phyloP scores from a whole-genome alignment of 2,888 invertebrate species.

The Sarcophaga caerulescens region DNA sequence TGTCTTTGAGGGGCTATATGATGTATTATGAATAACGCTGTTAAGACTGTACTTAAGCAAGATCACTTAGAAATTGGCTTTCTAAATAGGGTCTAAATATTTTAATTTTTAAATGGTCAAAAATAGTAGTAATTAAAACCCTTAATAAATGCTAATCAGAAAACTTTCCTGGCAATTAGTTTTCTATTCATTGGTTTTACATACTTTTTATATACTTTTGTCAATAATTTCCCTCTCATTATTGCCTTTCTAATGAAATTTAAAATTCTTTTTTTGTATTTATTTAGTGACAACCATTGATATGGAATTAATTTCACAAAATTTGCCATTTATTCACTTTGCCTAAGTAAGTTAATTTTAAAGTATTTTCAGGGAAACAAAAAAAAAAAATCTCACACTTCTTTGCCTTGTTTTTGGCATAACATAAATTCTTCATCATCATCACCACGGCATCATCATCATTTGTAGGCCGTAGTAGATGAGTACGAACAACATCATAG shows the following conservation, averaged over 20 bases:
- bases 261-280: not conserved
- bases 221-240: too few species aligned
- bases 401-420: not conserved
- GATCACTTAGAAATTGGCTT: too few species aligned
- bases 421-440: conserved; percentile 25
- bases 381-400: conserved; percentile 45
- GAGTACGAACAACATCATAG: not conserved
- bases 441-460: conserved; percentile 18
- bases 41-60: too few species aligned
- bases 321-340: conserved; percentile 55
- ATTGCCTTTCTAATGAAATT: conserved; percentile 31
- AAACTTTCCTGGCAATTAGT: too few species aligned
- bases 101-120: too few species aligned
- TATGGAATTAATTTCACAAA: conserved; percentile 48
- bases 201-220: too few species aligned
- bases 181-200: too few species aligned
- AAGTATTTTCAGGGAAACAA: conserved; percentile 46
- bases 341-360: conserved; percentile 63
- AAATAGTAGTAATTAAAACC: too few species aligned
- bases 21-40: too few species aligned
- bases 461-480: not conserved
- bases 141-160: too few species aligned
- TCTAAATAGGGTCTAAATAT: too few species aligned
- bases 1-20: too few species aligned
- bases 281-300: conserved; percentile 26